Conservation (phyloP, 37 sponge, comb jelly and placozoan species). For the Ianthella basta region DNA sequence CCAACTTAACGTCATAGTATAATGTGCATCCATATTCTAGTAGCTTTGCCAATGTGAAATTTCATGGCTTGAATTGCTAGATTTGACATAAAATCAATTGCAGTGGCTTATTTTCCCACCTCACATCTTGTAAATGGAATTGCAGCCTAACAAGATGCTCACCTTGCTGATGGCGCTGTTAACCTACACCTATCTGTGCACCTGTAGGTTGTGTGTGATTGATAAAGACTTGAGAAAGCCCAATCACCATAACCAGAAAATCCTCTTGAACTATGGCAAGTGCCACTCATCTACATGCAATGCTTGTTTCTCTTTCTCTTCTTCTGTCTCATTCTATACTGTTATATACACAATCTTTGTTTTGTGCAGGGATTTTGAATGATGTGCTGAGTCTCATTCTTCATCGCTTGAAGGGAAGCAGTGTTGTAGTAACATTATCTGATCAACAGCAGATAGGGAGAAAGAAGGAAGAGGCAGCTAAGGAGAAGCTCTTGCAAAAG, state of each 20-base stretch:
- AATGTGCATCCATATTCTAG: no score
- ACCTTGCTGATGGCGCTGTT: no score
- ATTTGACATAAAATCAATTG: no score
- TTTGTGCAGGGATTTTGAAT: constrained; percentile 11
- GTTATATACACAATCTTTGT: not conserved
- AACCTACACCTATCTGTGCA: no score
- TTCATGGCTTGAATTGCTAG: no score
- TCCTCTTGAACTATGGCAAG: constrained; percentile 49
- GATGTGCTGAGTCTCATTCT: constrained; percentile 30
- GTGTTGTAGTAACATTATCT: not conserved
- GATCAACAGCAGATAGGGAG: no score
- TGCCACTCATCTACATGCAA: not conserved
- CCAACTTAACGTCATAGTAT: no score
- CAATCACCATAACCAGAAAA: constrained; percentile 46
- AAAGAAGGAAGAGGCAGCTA: not conserved
- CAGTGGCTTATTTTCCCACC: no score
- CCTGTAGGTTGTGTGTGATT: not conserved
- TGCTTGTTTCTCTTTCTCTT: not conserved
- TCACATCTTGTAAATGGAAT: no score
- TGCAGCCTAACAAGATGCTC: no score
- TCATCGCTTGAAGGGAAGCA: not conserved
- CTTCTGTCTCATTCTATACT: no score
- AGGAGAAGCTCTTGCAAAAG: not conserved
- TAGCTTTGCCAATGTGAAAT: no score
- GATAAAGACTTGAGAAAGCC: constrained; percentile 27